Evolutionary conservation across 2,888 invertebrate species (phyloP).

Genomic region (Chrysodeixis includens): DNA sequence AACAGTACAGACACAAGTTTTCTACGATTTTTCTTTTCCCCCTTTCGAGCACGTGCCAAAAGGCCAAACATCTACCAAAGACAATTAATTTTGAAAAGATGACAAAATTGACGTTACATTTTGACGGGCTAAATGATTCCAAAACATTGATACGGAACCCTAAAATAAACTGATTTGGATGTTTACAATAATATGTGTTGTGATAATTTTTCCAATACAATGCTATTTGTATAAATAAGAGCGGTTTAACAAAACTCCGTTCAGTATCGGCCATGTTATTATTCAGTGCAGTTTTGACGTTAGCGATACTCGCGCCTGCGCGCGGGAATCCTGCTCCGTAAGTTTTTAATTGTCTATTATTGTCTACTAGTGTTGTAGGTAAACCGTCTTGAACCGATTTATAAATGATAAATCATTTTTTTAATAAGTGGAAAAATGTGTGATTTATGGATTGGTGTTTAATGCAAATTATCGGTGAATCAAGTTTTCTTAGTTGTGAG

Average conservation of each 20-base stretch:
- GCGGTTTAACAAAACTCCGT: not conserved
- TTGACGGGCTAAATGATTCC: not conserved
- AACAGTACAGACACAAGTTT: no score
- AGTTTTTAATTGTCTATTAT: constrained; percentile 25
- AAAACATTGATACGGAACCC: not conserved
- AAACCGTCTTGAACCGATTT: not conserved
- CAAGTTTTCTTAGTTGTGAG: no score
- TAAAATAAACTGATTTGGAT: constrained; percentile 12
- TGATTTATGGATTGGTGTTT: no score
- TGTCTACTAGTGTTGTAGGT: not conserved
- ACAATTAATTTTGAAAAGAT: no score
- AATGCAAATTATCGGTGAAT: no score
- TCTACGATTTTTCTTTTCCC: no score
- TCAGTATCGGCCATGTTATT: constrained; percentile 26
- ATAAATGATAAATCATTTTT: not conserved
- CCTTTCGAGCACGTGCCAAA: no score
- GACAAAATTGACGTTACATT: no score
- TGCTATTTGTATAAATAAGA: constrained; percentile 31
- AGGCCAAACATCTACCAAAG: no score
- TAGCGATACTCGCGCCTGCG: constrained; percentile 28
- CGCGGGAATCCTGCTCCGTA: constrained; percentile 40
- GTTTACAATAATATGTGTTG: constrained; percentile 21
- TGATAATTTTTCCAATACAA: not conserved
- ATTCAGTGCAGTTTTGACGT: constrained; percentile 23
- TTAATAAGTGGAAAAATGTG: no score